Evolutionary conservation across 2,113 vertebrate genomes (phyloP).

Genomic region (Triplophysa dalaica): DNA sequence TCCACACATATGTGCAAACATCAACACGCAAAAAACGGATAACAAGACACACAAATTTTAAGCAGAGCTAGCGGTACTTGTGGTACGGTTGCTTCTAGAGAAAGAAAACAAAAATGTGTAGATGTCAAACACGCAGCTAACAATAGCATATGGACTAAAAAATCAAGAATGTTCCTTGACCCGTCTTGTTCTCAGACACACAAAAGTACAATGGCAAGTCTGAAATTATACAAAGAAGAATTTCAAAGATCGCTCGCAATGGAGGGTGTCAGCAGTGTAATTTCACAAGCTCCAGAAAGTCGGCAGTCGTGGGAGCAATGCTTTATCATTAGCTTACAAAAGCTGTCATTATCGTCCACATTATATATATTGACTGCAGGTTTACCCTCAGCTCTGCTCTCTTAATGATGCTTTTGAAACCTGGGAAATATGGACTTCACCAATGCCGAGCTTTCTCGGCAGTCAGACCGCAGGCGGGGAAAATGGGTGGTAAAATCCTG

Average conservation of each 20-base stretch:
- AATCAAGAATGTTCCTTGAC: not conserved
- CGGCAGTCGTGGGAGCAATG: slow-evolving; percentile 24
- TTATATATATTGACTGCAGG: slow-evolving; percentile 25
- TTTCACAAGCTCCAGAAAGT: slow-evolving; percentile 47
- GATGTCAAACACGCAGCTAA: slow-evolving; percentile 21
- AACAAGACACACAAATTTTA: not conserved
- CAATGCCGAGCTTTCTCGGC: slow-evolving; percentile 17
- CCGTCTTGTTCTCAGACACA: slow-evolving; percentile 3
- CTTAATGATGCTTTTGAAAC: slow-evolving; percentile 22
- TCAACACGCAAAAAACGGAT: slow-evolving; percentile 36
- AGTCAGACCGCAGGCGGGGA: slow-evolving; percentile 5
- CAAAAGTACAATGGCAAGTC: slow-evolving; percentile 29
- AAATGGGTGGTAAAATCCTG: slow-evolving; percentile 32
- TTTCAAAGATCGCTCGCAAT: not conserved
- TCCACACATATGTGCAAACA: slow-evolving; percentile 42
- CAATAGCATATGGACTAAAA: not conserved
- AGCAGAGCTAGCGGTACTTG: slow-evolving; percentile 1
- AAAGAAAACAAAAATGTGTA: not conserved
- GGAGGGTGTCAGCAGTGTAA: slow-evolving; percentile 42
- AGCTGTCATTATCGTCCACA: slow-evolving; percentile 36
- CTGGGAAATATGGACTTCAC: slow-evolving; percentile 3
- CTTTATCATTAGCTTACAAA: slow-evolving; percentile 48
- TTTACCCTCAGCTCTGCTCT: slow-evolving; percentile 22
- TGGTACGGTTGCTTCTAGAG: not conserved
- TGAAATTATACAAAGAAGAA: slow-evolving; percentile 12